phyloP scores from a whole-genome alignment of 2,113 vertebrate species.

The Etheostoma spectabile region DNA sequence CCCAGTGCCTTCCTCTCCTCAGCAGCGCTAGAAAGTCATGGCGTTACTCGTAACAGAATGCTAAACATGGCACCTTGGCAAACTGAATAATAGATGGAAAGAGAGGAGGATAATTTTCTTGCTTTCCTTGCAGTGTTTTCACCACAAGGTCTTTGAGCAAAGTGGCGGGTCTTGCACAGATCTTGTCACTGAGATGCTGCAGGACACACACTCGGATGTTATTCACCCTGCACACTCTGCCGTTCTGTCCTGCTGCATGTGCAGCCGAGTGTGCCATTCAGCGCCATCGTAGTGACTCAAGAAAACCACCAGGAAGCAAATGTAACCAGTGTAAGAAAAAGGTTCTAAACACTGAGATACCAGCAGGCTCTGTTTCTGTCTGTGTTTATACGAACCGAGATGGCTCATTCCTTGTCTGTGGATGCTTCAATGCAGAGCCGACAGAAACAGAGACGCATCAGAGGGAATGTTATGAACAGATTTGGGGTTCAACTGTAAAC shows the following conservation, averaged over 20 bases:
- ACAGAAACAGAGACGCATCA: background rate
- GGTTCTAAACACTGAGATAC: background rate
- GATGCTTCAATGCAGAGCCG: background rate
- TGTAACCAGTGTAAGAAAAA: background rate
- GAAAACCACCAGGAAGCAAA: background rate
- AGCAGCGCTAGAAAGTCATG: conserved; percentile 40
- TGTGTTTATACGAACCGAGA: background rate
- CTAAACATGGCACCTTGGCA: conserved; percentile 49
- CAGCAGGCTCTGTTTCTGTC: background rate
- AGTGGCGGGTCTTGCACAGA: background rate
- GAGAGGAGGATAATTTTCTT: conserved; percentile 40
- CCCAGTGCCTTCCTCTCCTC: conserved; percentile 41
- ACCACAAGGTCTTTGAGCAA: conserved; percentile 54
- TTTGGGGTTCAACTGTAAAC: background rate
- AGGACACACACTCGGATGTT: background rate
- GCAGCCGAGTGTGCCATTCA: background rate
- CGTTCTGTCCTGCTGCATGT: background rate
- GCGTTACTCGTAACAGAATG: conserved; percentile 42
- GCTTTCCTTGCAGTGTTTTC: conserved; percentile 52
- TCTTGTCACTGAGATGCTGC: conserved; percentile 7
- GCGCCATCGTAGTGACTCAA: background rate
- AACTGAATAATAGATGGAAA: conserved; percentile 62
- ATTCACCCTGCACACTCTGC: background rate
- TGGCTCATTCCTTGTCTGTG: background rate
- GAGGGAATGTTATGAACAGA: background rate